These are phyloP conservation scores for Nebria salina DNA, from an alignment of 2,888 invertebrate genomes.

Conservation along the genomic window DNA sequence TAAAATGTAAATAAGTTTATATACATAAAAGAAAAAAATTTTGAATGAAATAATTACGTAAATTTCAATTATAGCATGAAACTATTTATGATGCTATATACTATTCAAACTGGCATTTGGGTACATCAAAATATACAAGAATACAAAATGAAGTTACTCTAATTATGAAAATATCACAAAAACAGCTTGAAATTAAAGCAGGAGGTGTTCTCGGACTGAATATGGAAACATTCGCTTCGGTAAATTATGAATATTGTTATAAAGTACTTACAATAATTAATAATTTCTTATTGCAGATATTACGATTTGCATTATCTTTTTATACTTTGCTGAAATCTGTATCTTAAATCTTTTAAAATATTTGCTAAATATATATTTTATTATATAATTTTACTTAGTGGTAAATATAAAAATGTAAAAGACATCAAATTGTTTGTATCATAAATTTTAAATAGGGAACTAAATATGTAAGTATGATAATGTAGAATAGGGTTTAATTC, in stretches of 20 bases:
- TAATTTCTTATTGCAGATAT: constrained; percentile 15
- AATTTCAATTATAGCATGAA: constrained; percentile 10
- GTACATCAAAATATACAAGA: not conserved
- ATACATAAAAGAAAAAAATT: not conserved
- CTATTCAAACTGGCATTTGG: constrained; percentile 9
- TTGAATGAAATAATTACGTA: not conserved
- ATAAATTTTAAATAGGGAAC: not conserved
- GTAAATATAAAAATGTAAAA: too few species aligned
- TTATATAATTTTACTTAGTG: too few species aligned
- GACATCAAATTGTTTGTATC: too few species aligned
- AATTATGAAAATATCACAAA: constrained; percentile 16
- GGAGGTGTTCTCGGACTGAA: not conserved
- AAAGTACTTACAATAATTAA: not conserved
- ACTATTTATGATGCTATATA: constrained; percentile 17
- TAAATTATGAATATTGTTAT: not conserved
- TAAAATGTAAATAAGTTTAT: too few species aligned
- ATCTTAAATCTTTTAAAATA: not conserved
- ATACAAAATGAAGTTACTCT: constrained; percentile 2
- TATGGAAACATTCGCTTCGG: constrained; percentile 15
- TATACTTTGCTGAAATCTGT: constrained; percentile 16
- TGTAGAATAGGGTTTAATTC: not conserved
- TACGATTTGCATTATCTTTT: constrained; percentile 8
- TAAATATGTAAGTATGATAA: not conserved
- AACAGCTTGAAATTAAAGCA: constrained; percentile 8
- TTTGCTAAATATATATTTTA: too few species aligned